phyloP scores from a whole-genome alignment of 2,797 vertebrate genomes.

The Remorina albescens region DNA sequence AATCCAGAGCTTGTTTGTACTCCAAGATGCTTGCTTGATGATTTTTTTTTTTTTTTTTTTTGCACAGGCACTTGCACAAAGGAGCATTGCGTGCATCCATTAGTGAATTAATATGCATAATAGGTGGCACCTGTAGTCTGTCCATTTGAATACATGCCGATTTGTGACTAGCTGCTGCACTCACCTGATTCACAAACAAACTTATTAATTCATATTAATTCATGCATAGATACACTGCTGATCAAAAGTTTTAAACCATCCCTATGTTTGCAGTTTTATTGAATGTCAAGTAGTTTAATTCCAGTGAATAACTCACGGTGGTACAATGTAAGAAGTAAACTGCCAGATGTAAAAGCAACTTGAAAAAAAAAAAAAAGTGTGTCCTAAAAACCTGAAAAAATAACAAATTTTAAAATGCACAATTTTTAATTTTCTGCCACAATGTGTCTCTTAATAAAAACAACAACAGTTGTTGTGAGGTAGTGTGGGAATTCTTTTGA shows the following conservation, averaged over 20 bases:
- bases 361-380: no score
- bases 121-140: background rate
- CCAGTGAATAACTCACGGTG: background rate
- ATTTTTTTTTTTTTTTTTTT: no score
- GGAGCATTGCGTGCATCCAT: constrained; percentile 1
- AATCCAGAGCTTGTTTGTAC: constrained; percentile 49
- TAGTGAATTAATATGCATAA: constrained; percentile 7
- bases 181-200: constrained; percentile 8
- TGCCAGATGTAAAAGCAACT: no score
- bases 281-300: background rate
- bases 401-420: no score
- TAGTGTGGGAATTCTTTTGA: no score
- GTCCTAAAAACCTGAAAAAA: no score
- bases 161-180: constrained; percentile 14
- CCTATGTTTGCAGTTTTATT: background rate
- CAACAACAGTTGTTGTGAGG: no score
- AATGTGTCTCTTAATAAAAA: no score
- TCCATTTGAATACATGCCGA: constrained; percentile 27
- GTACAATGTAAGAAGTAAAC: no score
- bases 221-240: constrained; percentile 11
- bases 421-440: no score
- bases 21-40: constrained; percentile 28
- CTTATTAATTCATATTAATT: constrained; percentile 30
- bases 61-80: constrained; percentile 1
- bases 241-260: background rate